Conservation (phyloP, 2,888 invertebrate species). For the Tyria jacobaeae region DNA sequence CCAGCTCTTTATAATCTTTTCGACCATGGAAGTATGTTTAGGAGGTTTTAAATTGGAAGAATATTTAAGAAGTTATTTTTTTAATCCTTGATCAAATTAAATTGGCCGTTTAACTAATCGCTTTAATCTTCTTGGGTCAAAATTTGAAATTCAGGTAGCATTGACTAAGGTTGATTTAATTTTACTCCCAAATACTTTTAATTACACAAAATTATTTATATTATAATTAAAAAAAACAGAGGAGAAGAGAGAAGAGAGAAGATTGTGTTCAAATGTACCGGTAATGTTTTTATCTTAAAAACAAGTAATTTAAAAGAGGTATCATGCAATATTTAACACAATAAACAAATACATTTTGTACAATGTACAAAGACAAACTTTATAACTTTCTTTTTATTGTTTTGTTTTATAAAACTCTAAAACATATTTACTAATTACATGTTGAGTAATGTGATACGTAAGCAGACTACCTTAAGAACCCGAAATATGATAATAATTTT, state of each 20-base stretch:
- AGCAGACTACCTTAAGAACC: no score
- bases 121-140: background rate
- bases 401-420: background rate
- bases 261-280: no score
- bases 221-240: no score
- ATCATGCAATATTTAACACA: no score
- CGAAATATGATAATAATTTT: no score
- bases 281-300: background rate
- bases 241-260: background rate
- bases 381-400: background rate
- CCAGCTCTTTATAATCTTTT: conserved; percentile 35
- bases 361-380: no score
- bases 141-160: background rate
- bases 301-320: no score
- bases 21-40: conserved; percentile 24
- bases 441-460: background rate
- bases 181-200: no score
- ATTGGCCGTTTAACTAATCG: background rate
- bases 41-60: conserved; percentile 10
- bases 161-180: no score
- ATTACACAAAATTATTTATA: no score
- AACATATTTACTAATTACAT: background rate
- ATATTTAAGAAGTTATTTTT: conserved; percentile 1
- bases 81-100: background rate
- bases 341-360: no score